Conservation (phyloP, 2,888 invertebrate genomes). For the Oscheius sp. region DNA sequence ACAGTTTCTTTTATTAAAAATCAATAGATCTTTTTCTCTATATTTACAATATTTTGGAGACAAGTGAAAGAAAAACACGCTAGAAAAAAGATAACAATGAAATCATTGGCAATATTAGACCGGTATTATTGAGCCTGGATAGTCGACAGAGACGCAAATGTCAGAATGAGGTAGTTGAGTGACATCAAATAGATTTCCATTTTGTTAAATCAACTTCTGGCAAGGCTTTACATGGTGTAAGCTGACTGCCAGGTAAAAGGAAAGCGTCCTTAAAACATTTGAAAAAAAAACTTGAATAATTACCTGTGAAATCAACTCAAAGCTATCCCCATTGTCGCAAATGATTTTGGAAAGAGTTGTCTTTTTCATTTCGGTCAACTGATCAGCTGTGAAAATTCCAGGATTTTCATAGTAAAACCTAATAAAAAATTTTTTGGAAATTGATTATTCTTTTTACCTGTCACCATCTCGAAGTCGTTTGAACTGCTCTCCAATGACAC, state of each 20-base stretch:
- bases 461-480: constrained; percentile 73
- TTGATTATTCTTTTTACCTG: constrained; percentile 65
- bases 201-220: constrained; percentile 63
- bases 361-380: constrained; percentile 85
- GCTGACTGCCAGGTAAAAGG: constrained; percentile 48
- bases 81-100: not conserved
- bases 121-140: constrained; percentile 30
- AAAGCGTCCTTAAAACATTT: constrained; percentile 54
- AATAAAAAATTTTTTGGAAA: constrained; percentile 19
- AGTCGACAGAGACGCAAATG: not conserved
- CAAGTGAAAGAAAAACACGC: too few relatives aligned
- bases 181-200: constrained; percentile 53
- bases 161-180: constrained; percentile 6
- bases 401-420: constrained; percentile 74
- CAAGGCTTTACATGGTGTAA: constrained; percentile 62
- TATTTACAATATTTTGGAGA: too few relatives aligned
- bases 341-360: constrained; percentile 84
- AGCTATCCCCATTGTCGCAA: constrained; percentile 80
- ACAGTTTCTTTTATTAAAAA: too few relatives aligned
- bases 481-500: constrained; percentile 74
- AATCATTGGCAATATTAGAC: constrained; percentile 34
- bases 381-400: constrained; percentile 72
- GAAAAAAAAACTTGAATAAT: too few relatives aligned
- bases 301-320: constrained; percentile 52
- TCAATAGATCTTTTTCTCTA: too few relatives aligned